Base-by-base conservation (phyloP, 2,888 invertebrate species). In the Leptopilina drosophilae region DNA sequence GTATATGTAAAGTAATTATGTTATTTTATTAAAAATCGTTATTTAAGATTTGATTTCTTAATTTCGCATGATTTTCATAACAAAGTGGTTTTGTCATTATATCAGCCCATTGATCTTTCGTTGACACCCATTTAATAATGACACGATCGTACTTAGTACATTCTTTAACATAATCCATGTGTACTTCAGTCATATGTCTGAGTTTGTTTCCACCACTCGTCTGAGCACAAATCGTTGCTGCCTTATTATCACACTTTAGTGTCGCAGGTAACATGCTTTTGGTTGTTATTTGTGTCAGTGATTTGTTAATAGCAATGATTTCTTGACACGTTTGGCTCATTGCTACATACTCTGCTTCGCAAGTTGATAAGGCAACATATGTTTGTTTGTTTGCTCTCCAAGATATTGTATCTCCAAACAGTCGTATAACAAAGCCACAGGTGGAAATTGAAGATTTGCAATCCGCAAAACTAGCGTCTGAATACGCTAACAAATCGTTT, bases 31-130 rank as follows among this genome's bases (percentile, higher is more conserved):
- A 20, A n/a, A 20, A 64, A 53, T 73, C 78, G 59, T 73, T 12
- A 75, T 78, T 78, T 6, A 78, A 56, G 12, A 78, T 69, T 40
- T 78, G 64, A 46, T 78, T 46, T 33, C 73, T 40, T 65, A 78
- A 42, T 2, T 9, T 11, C 6, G 15, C 53, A 76, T 80, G 80
- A 7, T 40, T 64, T 75, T 78, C 80, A 56, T 67, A 77, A 62
- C 64, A 62, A 14, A 80, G 46, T 3, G 62, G 40, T 65, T 81
- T 81, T 33, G 81, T 81, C 73, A 81, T 64, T 42, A 81, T 81
- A 15, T 81, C 81, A 33, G 77, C 81, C 64, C 75, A 78, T 64
- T 81, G 81, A 64, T 64, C 26, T 65, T 81, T 79, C n/a, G 77
- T 77, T 40, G 79, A 79, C n/a, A 77, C 77, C 64, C 77, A 79